These are phyloP conservation scores for Caenorhabditis sp. DNA, from an alignment of 2,888 invertebrate species.

Conservation along the genomic window DNA sequence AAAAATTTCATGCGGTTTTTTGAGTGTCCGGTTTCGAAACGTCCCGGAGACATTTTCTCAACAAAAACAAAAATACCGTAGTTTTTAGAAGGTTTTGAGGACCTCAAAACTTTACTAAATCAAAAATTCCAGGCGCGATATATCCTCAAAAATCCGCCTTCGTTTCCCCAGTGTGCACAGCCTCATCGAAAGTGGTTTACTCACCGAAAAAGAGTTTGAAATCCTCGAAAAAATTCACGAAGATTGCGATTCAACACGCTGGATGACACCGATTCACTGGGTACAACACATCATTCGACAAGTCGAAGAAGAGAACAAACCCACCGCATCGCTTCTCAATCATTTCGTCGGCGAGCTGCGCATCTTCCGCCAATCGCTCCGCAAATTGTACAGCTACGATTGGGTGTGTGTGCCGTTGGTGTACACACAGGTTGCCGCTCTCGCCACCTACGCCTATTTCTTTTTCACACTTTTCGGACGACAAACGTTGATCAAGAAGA, in stretches of 20 bases:
- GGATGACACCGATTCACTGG: conserved; percentile 65
- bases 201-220: conserved; percentile 53
- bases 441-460: conserved; percentile 72
- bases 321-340: conserved; percentile 52
- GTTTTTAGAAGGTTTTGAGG: no score
- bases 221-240: conserved; percentile 46
- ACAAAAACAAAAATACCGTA: no score
- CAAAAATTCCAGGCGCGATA: conserved; percentile 49
- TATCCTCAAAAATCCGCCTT: conserved; percentile 58
- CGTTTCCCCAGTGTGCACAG: conserved; percentile 50
- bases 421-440: conserved; percentile 69
- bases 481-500: conserved; percentile 58
- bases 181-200: conserved; percentile 46
- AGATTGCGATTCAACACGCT: conserved; percentile 47
- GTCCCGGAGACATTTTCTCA: no score
- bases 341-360: conserved; percentile 49
- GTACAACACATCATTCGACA: conserved; percentile 50
- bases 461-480: conserved; percentile 71
- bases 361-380: conserved; percentile 44
- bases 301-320: conserved; percentile 47
- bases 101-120: neutral
- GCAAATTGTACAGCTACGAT: conserved; percentile 54
- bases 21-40: no score
- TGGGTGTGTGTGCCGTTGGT: conserved; percentile 62
- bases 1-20: no score